Evolutionary conservation across 2,888 invertebrate genomes (phyloP).

Genomic region (Lycophotia porphyrea): DNA sequence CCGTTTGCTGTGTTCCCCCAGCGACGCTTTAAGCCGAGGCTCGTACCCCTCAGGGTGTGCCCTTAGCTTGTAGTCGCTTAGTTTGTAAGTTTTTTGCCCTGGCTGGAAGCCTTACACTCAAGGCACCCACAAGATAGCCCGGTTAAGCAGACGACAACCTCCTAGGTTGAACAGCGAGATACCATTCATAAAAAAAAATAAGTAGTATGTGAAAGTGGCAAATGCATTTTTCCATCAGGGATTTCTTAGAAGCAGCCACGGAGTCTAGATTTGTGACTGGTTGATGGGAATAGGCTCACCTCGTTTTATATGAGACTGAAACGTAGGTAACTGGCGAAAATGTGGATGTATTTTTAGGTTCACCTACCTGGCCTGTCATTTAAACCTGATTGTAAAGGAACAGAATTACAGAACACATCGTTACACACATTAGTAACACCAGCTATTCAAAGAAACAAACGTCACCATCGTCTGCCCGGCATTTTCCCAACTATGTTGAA

Average conservation of each 20-base stretch:
- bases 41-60: too few relatives aligned
- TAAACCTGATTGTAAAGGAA: not conserved
- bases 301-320: not conserved
- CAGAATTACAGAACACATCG: not conserved
- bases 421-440: not conserved
- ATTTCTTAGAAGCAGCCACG: not conserved
- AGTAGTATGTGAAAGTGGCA: not conserved
- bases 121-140: too few relatives aligned
- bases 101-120: too few relatives aligned
- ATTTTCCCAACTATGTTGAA: not conserved
- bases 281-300: not conserved
- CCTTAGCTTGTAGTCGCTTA: too few relatives aligned
- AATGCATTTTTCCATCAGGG: not conserved
- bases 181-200: too few relatives aligned
- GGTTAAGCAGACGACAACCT: too few relatives aligned
- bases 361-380: not conserved
- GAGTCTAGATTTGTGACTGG: not conserved
- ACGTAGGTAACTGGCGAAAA: not conserved
- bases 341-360: not conserved
- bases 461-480: not conserved
- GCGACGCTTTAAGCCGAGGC: too few relatives aligned
- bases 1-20: too few relatives aligned
- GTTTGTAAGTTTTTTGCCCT: too few relatives aligned
- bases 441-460: slow-evolving; percentile 16
- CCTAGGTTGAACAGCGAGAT: too few relatives aligned